Evolutionary conservation across 2,113 vertebrate species (phyloP).

Genomic region (Pollachius pollachius): DNA sequence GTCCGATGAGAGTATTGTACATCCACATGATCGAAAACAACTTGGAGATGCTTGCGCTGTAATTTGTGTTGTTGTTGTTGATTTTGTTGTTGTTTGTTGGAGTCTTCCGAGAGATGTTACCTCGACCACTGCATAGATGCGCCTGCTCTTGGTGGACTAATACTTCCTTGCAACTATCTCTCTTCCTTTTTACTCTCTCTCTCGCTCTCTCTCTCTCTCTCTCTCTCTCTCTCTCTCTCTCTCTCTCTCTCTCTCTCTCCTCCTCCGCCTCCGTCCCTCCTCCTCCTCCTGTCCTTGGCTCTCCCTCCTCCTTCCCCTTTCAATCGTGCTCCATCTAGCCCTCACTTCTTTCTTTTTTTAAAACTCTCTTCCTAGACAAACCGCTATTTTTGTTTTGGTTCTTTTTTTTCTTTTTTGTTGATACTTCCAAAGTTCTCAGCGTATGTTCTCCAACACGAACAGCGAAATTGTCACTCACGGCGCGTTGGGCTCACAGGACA

Average conservation of each 20-base stretch:
- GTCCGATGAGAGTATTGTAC: slow-evolving; percentile 52
- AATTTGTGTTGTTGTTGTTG: slow-evolving; percentile 8
- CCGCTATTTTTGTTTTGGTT: neutral
- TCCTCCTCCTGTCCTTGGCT: neutral
- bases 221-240: neutral
- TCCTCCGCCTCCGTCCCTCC: neutral
- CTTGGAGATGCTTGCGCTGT: slow-evolving; percentile 1
- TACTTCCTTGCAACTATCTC: slow-evolving; percentile 25
- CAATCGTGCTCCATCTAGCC: neutral
- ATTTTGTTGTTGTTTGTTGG: slow-evolving; percentile 9
- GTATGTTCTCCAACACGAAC: neutral
- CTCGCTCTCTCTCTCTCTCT: neutral
- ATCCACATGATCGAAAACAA: slow-evolving; percentile 57
- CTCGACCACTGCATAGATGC: slow-evolving; percentile 63
- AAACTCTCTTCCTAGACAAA: no score
- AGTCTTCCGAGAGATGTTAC: slow-evolving; percentile 49
- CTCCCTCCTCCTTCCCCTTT: neutral
- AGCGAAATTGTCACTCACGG: neutral
- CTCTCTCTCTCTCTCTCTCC: neutral
- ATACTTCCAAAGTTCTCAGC: no score
- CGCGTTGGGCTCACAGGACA: no score
- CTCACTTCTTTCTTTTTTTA: neutral
- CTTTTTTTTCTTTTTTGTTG: neutral
- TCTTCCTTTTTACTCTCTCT: neutral
- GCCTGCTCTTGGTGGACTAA: slow-evolving; percentile 60